Base-by-base conservation (phyloP, 2,797 vertebrate species). In the Chrysocyon brachyurus region DNA sequence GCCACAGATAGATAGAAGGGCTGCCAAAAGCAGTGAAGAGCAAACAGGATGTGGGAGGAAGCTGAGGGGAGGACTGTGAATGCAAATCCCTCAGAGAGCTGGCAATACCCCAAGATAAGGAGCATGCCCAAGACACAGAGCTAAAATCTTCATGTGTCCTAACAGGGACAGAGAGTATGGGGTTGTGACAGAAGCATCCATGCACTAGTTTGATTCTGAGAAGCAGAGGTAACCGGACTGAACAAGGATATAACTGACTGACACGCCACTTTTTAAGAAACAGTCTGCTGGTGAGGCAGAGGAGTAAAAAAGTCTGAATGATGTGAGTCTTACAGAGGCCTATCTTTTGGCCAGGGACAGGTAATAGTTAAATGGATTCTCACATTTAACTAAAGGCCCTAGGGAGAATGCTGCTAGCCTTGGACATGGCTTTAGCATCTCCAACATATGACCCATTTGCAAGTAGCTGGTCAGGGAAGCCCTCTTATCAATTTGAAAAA, bases 381-480 rank as follows among this genome's bases (percentile, higher is more conserved):
- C 9, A 56, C 2, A 26, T n/a, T 89, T 83, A 72, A 82, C 7
- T 54, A 64, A 31, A 10, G 8, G 63, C 19, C 52, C n/a, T 75
- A 40, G 17, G 31, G 40, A 92, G 46, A 79, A 33, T 66, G 26
- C 22, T 94, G 12, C 33, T 83, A 83, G 57, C 4, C 59, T 86
- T 87, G n/a, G 57, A 79, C 63, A 63, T 26, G 79, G 52, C 11
- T 86, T 21, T 73, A 83, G 40, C 15, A 40, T 92, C 83, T 83
- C 33, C 46, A 64, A 40, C 54, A 79, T 46, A 78, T 22, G 21
- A 95, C 31, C 12, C 26, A 56, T 66, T 85, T 88, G n/a, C 11
- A 96, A 81, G 94, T 70, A 77, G 52, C 79, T 88, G 28, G 33
- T 82, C 86, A 86, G 90, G 94, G 73, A 93, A 97, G 66, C 17